A percentile compares a stretch with the other conserved stretches of the same genome.
Conservation (phyloP, 2,888 invertebrate genomes). For the Agonopterix subpropinquella region DNA sequence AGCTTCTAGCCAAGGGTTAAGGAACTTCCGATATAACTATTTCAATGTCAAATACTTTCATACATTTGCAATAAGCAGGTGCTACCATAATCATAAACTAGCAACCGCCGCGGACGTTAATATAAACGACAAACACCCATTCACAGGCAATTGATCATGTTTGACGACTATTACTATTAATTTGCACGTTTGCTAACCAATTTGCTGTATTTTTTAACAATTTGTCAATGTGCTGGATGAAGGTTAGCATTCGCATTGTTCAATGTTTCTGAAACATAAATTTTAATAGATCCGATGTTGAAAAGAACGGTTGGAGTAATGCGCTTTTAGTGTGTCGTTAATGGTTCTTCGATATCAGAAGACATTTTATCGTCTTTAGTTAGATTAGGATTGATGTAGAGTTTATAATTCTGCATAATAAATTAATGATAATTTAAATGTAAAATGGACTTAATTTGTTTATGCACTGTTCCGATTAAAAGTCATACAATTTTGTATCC, state of each 20-base stretch:
- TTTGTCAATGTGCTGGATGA: constrained; percentile 45
- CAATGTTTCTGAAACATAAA: constrained; percentile 21
- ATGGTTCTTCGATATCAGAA: too few relatives aligned
- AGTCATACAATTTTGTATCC: too few relatives aligned
- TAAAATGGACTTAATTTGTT: too few relatives aligned
- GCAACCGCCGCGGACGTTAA: constrained; percentile 31
- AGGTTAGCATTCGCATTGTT: constrained; percentile 22
- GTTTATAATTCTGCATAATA: too few relatives aligned
- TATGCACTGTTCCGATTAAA: too few relatives aligned
- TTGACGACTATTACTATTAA: constrained; percentile 50
- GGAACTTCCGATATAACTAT: constrained; percentile 13
- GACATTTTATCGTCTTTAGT: too few relatives aligned
- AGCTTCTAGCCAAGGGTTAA: not conserved
- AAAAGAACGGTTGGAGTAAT: too few relatives aligned
- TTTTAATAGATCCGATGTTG: constrained; percentile 13
- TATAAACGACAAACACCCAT: constrained; percentile 42
- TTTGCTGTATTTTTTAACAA: constrained; percentile 53
- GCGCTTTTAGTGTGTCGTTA: too few relatives aligned
- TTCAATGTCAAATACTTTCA: constrained; percentile 23
- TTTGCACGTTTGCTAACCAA: constrained; percentile 52
- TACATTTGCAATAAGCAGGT: constrained; percentile 35
- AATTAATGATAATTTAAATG: too few relatives aligned
- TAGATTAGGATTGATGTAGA: too few relatives aligned
- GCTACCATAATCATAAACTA: constrained; percentile 25
- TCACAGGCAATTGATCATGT: constrained; percentile 45